These are phyloP conservation scores for Glareola pratincola DNA, from an alignment of 2,113 vertebrate species.

Conservation along the genomic window DNA sequence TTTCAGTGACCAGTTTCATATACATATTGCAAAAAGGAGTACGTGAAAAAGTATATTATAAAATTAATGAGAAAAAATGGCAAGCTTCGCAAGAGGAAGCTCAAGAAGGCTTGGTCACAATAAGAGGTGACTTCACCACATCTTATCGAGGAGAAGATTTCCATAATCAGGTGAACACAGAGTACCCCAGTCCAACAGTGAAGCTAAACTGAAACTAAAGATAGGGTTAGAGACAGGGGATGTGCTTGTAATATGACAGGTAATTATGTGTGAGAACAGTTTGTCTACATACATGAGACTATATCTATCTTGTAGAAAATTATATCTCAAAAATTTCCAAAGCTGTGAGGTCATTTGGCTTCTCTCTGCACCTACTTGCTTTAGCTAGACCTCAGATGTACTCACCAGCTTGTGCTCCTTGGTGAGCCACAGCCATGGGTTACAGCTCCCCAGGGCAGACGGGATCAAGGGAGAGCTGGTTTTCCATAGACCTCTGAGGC, in stretches of 20 bases:
- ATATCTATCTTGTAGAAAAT: background rate
- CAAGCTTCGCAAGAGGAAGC: background rate
- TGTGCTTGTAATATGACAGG: background rate
- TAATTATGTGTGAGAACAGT: background rate
- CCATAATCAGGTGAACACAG: background rate
- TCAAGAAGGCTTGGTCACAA: background rate
- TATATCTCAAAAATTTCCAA: background rate
- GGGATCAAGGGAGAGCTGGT: background rate
- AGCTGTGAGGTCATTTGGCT: background rate
- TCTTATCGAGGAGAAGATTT: background rate
- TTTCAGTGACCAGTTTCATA: background rate
- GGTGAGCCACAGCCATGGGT: rapidly evolving
- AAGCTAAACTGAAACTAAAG: background rate
- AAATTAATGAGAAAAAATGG: background rate
- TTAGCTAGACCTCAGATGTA: background rate
- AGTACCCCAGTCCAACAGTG: background rate
- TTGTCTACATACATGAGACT: background rate
- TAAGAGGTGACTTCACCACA: background rate
- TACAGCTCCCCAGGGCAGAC: background rate
- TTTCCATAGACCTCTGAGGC: background rate
- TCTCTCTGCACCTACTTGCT: background rate
- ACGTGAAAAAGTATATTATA: no score
- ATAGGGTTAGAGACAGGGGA: background rate
- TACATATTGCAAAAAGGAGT: background rate
- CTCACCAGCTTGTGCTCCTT: background rate